phyloP scores from a whole-genome alignment of 1,140 invertebrate species.

The Anoplolepis gracilipes region DNA sequence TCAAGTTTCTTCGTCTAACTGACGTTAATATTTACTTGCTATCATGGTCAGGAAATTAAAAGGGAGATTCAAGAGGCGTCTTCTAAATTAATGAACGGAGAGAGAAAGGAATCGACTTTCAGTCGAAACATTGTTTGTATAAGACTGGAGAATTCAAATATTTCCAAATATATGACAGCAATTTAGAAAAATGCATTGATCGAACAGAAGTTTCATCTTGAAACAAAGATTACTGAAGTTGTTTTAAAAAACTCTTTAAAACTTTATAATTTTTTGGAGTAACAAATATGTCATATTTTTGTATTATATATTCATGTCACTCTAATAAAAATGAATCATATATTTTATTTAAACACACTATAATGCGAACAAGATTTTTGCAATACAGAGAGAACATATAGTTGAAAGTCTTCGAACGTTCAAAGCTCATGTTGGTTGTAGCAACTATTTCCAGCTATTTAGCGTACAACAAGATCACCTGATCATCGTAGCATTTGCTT shows the following conservation, averaged over 20 bases:
- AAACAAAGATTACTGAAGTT: background rate
- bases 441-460: constrained; percentile 45
- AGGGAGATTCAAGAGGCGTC: constrained; percentile 35
- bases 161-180: background rate
- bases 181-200: background rate
- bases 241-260: constrained; percentile 1
- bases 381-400: background rate
- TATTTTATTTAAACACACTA: background rate
- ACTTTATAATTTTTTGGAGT: background rate
- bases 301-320: background rate
- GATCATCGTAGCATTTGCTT: constrained; percentile 60
- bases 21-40: constrained; percentile 55
- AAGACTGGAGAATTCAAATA: constrained; percentile 17
- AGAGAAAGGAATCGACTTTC: constrained; percentile 7
- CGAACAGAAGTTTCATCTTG: background rate
- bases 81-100: constrained; percentile 54
- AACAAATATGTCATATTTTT: background rate
- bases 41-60: constrained; percentile 58
- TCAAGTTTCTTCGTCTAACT: constrained; percentile 30
- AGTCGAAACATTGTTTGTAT: background rate
- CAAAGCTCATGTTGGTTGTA: background rate
- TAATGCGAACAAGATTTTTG: background rate
- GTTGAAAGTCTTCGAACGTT: background rate
- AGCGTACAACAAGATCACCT: constrained; percentile 45
- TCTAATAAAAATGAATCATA: background rate